Evolutionary conservation across 1,140 invertebrate genomes (phyloP), one percentile per base, ranked within the genome.

Genomic region (Drosophila asahinai): DNA sequence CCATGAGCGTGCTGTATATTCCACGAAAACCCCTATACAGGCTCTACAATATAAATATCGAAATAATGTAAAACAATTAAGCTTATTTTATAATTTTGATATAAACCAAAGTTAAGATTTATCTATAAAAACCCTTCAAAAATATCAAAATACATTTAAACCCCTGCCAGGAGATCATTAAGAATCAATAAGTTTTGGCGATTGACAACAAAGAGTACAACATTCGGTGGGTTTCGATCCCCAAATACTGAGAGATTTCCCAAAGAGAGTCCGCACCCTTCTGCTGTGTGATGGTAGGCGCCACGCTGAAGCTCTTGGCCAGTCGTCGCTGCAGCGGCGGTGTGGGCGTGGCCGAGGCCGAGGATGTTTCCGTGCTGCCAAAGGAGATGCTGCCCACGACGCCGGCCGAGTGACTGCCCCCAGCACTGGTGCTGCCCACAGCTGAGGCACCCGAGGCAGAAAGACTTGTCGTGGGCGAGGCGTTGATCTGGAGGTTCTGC

Each of bases 251-350:
- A 67, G 17, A 40, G 33, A 30, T 22, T 22, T 33, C 7, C 8
- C 42, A 40, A 17, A 52, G 52, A 43, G 45, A 38, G 17, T 36
- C 45, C 92, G 86, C 84, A 93, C 92, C 92, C 92, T 93, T 93
- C 70, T 93, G 91, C 65, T 91, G 89, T 45, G 91, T 86, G 45
- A 80, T 94, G 83, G 95, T 96, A 80, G 96, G 95, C 81, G 96
- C 95, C 81, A 97, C 96, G 94, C 96, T 97, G 95, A 97, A 97
- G 94, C 96, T 97, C 94, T 98, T 97, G 76, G 97, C 97, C 87
- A 97, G 95, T 83, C 97, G 95, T 79, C 97, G 95, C 93, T 97
- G 96, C 60, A 97, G 95, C 64, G 97, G 96, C 71, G 97, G 96
- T 76, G 97, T 97, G 78, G 95, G 95, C 65, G 95, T 95, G 68